Conservation (phyloP, 2,888 invertebrate genomes). For the Drosophila pegasa region DNA sequence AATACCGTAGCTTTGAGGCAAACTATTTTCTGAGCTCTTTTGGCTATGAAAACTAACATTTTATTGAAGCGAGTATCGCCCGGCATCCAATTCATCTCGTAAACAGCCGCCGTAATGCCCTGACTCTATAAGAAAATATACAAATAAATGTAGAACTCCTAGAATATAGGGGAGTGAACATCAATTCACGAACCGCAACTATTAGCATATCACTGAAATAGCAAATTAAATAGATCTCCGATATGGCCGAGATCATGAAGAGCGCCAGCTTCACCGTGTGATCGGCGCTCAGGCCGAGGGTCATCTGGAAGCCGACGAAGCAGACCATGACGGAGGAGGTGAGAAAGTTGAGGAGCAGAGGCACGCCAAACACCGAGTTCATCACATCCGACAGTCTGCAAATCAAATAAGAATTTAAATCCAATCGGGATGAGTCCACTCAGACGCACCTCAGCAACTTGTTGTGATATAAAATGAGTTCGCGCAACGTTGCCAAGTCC, state of each 20-base stretch:
- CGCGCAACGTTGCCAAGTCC: slow-evolving; percentile 17
- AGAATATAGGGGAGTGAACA: rapidly evolving
- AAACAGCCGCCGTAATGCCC: slow-evolving; percentile 55
- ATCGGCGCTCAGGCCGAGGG: slow-evolving; percentile 50
- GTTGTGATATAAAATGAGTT: slow-evolving; percentile 43
- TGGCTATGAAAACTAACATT: slow-evolving; percentile 63
- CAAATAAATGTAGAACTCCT: not conserved
- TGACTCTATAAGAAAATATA: slow-evolving; percentile 50
- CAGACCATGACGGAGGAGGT: slow-evolving; percentile 68
- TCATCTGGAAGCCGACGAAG: slow-evolving; percentile 61
- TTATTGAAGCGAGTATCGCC: slow-evolving; percentile 59
- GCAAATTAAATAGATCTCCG: slow-evolving; percentile 49
- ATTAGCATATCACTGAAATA: slow-evolving; percentile 40
- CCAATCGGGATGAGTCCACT: not conserved
- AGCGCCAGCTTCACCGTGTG: slow-evolving; percentile 59
- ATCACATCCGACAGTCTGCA: slow-evolving; percentile 46
- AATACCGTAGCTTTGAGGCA: slow-evolving; percentile 69
- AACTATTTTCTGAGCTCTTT: slow-evolving; percentile 66
- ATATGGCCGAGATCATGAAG: slow-evolving; percentile 53
- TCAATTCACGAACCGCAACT: slow-evolving; percentile 18
- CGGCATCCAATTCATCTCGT: slow-evolving; percentile 57
- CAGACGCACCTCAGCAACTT: slow-evolving; percentile 33
- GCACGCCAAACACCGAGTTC: slow-evolving; percentile 64
- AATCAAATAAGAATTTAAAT: not conserved
- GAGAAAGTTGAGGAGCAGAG: slow-evolving; percentile 70